Conservation (phyloP, 2,113 vertebrate genomes). For the Pseudorhombus dupliciocellatus region DNA sequence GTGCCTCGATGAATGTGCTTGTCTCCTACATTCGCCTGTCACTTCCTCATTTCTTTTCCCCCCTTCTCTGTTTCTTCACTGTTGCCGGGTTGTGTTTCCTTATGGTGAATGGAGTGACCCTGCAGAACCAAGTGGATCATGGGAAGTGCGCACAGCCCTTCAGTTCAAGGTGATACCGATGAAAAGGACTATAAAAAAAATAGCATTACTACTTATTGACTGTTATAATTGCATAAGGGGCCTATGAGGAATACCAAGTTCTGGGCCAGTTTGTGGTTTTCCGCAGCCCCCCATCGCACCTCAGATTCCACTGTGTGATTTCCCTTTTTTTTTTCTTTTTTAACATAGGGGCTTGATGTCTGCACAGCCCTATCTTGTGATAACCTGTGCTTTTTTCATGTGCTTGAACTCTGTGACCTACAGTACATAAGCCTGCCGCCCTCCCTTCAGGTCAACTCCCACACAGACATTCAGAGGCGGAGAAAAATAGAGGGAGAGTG, state of each 20-base stretch:
- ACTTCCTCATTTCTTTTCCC: slow-evolving; percentile 21
- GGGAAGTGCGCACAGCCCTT: slow-evolving; percentile 3
- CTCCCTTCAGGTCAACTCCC: slow-evolving; percentile 49
- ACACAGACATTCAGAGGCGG: slow-evolving; percentile 26
- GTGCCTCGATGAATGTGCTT: neutral
- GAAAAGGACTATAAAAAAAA: slow-evolving; percentile 14
- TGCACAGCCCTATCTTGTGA: slow-evolving; percentile 1
- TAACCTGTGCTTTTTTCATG: slow-evolving; percentile 11
- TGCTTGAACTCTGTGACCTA: slow-evolving; percentile 29
- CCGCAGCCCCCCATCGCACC: neutral
- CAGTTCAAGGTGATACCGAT: slow-evolving; percentile 22
- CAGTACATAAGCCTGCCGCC: neutral
- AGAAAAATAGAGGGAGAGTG: neutral
- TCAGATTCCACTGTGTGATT: slow-evolving; percentile 2
- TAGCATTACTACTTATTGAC: neutral
- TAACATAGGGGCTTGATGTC: slow-evolving; percentile 7
- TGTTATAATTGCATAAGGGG: neutral
- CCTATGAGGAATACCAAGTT: slow-evolving; percentile 1
- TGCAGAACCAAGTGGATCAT: slow-evolving; percentile 2
- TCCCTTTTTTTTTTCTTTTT: neutral
- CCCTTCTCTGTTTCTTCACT: slow-evolving; percentile 14
- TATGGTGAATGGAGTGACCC: neutral
- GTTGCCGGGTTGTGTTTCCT: neutral
- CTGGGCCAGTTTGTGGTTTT: slow-evolving; percentile 29
- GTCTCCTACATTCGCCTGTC: slow-evolving; percentile 42